Percentiles rank a stretch among this genome's conserved stretches.
These are phyloP conservation scores for Megalopta genalis DNA, from an alignment of 1,140 invertebrate genomes.

Conservation along the genomic window DNA sequence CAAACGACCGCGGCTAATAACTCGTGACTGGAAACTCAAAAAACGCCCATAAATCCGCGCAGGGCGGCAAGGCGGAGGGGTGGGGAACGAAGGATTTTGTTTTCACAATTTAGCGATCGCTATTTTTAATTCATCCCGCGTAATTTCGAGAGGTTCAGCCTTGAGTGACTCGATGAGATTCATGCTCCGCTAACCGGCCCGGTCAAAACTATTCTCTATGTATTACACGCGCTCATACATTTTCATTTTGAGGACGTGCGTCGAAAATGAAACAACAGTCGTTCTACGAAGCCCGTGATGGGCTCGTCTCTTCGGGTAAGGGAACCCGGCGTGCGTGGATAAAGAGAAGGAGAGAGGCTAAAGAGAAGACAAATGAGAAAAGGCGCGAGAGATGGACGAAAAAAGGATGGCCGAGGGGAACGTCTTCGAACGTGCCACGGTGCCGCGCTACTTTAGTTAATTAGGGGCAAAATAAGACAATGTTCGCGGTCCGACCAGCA, in stretches of 20 bases:
- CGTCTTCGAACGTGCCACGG: slow-evolving; percentile 55
- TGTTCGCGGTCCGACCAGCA: slow-evolving; percentile 39
- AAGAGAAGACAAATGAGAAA: slow-evolving; percentile 14
- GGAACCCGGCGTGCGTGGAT: not conserved
- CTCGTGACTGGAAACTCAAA: slow-evolving; percentile 41
- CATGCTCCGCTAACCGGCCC: slow-evolving; percentile 43
- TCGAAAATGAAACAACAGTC: slow-evolving; percentile 48
- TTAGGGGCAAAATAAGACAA: slow-evolving; percentile 66
- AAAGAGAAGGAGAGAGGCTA: too few relatives aligned
- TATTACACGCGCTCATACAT: slow-evolving; percentile 49
- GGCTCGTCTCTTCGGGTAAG: slow-evolving; percentile 13
- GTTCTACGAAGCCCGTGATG: slow-evolving; percentile 25
- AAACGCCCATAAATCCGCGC: slow-evolving; percentile 41
- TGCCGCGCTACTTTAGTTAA: slow-evolving; percentile 65
- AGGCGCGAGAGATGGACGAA: slow-evolving; percentile 21
- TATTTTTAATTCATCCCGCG: slow-evolving; percentile 53
- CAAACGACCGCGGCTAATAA: slow-evolving; percentile 40
- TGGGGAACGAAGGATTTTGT: slow-evolving; percentile 17
- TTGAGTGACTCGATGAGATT: slow-evolving; percentile 51
- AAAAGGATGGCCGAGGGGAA: slow-evolving; percentile 33
- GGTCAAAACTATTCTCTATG: slow-evolving; percentile 41
- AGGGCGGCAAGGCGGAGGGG: not conserved
- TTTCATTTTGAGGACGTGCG: slow-evolving; percentile 52
- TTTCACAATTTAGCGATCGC: slow-evolving; percentile 48
- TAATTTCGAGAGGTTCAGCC: slow-evolving; percentile 48